Conservation (phyloP, 1,140 invertebrate species). For the Bombus sibiricus region DNA sequence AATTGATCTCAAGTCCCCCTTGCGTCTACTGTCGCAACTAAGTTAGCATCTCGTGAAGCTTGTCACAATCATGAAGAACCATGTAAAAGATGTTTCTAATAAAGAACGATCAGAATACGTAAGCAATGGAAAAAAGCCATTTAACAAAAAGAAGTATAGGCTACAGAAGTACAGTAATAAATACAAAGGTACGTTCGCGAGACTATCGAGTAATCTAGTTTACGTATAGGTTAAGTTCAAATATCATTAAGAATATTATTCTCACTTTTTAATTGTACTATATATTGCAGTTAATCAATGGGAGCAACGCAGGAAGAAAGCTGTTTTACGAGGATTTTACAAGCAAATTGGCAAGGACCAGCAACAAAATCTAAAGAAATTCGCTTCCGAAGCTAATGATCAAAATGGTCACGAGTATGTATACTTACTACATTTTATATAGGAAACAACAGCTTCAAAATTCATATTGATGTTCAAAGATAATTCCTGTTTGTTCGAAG, state of each 20-base stretch:
- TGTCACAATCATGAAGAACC: constrained; percentile 26
- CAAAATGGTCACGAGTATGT: constrained; percentile 26
- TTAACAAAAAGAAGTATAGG: constrained; percentile 86
- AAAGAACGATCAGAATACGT: background rate
- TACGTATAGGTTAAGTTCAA: constrained; percentile 61
- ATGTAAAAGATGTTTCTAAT: background rate
- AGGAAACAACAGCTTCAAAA: background rate
- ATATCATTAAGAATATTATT: constrained; percentile 3
- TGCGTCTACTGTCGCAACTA: constrained; percentile 25
- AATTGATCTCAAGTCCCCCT: constrained; percentile 29
- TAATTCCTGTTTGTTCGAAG: constrained; percentile 36
- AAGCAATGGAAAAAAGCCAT: constrained; percentile 65
- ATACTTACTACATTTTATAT: background rate
- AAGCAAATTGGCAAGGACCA: constrained; percentile 83
- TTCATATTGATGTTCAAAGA: background rate
- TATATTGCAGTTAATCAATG: constrained; percentile 83
- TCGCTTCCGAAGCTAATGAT: background rate
- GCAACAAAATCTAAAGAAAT: constrained; percentile 45
- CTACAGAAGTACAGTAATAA: constrained; percentile 87
- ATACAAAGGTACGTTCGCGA: constrained; percentile 81
- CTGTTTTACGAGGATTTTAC: constrained; percentile 82
- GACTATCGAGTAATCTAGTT: background rate
- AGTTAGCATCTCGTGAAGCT: too few relatives aligned
- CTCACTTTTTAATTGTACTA: constrained; percentile 28
- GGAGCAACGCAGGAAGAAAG: constrained; percentile 85